Percentiles rank a stretch among this genome's conserved stretches.
Evolutionary conservation across 37 sponge, comb jelly and placozoan species (phyloP).

Genomic region (Halisarca cf. caerulea): DNA sequence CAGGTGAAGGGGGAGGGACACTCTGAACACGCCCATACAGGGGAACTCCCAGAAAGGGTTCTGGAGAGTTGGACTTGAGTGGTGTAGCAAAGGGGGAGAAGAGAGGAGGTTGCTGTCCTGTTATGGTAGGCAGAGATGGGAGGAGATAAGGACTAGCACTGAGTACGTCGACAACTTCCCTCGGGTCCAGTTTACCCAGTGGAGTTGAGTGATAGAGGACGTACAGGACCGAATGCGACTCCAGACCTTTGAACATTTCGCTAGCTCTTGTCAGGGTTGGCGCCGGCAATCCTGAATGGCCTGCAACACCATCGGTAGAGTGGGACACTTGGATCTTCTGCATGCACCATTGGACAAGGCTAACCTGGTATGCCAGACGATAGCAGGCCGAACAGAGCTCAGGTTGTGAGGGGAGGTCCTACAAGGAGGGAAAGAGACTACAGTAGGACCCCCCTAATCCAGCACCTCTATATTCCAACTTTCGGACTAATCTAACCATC

Average conservation of each 20-base stretch:
- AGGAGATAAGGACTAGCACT: conserved; percentile 66
- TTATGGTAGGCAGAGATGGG: conserved; percentile 20
- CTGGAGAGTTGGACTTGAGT: conserved; percentile 7
- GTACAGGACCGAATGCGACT: conserved; percentile 90
- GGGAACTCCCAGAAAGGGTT: background rate
- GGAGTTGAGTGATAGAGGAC: conserved; percentile 87
- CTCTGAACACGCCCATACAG: background rate
- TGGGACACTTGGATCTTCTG: conserved; percentile 51
- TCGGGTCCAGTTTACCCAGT: conserved; percentile 69
- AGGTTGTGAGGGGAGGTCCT: conserved; percentile 65
- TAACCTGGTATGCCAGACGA: conserved; percentile 84
- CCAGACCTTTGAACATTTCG: conserved; percentile 87
- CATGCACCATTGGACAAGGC: conserved; percentile 93
- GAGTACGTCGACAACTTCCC: conserved; percentile 85
- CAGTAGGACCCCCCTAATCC: background rate
- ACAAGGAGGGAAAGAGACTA: background rate
- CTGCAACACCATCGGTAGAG: background rate
- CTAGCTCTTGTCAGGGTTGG: conserved; percentile 35
- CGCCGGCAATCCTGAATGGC: background rate
- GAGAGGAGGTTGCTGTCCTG: conserved; percentile 45
- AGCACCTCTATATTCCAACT: background rate
- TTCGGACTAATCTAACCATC: too few species aligned
- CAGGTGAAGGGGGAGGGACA: conserved; percentile 21
- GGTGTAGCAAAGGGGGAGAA: conserved; percentile 61
- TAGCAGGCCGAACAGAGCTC: conserved; percentile 76